Evolutionary conservation across 1,140 invertebrate genomes (phyloP).

Genomic region (Papilio glaucus): DNA sequence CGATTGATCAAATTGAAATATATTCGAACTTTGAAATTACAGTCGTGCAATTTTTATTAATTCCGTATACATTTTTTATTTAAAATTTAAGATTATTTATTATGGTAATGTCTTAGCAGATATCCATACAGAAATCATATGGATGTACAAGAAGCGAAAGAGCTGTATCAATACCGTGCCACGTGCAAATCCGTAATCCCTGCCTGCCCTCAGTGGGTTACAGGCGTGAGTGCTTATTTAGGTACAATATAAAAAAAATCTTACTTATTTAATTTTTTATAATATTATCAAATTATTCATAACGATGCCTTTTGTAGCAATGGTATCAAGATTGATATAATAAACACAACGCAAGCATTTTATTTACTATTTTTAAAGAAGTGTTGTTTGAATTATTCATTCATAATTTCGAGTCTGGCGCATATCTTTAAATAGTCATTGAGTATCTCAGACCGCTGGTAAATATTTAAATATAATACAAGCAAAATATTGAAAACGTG

Average conservation of each 20-base stretch:
- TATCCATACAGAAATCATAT: no score
- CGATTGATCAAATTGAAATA: background rate
- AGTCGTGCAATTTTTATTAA: background rate
- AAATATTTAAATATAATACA: constrained; percentile 14
- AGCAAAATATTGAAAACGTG: constrained; percentile 15
- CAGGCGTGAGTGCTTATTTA: no score
- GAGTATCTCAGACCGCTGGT: background rate
- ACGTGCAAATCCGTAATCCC: no score
- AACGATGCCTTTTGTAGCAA: background rate
- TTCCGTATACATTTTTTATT: background rate
- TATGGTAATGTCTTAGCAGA: no score
- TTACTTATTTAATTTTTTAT: no score
- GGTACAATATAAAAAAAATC: no score
- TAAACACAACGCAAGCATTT: background rate
- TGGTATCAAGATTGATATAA: background rate
- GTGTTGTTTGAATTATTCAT: background rate
- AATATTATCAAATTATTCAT: no score
- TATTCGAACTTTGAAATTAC: background rate
- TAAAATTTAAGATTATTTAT: no score
- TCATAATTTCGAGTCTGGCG: background rate
- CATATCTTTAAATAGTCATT: constrained; percentile 3
- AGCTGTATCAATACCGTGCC: no score
- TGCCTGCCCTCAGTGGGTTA: no score
- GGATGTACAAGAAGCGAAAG: no score
- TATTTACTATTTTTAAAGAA: background rate